These are phyloP conservation scores for Artibeus lituratus DNA, from an alignment of 2,797 vertebrate genomes.

Conservation along the genomic window DNA sequence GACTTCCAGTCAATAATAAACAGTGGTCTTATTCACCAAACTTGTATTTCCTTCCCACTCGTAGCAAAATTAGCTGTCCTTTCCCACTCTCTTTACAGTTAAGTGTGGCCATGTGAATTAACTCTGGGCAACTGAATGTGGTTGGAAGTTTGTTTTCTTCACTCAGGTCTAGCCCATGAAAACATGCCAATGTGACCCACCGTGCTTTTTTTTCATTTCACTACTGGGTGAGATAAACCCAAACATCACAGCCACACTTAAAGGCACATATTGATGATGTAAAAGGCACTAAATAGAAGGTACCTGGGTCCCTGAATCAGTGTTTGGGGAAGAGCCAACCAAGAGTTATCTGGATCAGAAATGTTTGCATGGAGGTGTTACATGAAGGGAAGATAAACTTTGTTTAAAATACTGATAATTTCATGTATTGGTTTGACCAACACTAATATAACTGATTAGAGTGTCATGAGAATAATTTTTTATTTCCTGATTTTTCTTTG, in stretches of 20 bases:
- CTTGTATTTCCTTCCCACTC: background rate
- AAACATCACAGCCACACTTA: background rate
- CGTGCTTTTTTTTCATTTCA: background rate
- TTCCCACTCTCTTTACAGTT: background rate
- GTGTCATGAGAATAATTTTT: background rate
- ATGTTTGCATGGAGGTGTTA: background rate
- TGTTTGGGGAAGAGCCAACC: background rate
- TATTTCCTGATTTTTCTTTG: slow-evolving; percentile 60
- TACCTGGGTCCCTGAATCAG: background rate
- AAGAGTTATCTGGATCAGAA: background rate
- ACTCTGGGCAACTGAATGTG: background rate
- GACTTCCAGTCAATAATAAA: too few relatives aligned
- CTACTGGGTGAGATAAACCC: background rate
- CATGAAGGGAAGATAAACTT: background rate
- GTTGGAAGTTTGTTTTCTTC: background rate
- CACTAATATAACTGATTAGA: background rate
- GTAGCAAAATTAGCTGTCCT: background rate
- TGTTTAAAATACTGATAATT: background rate
- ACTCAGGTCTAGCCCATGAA: background rate
- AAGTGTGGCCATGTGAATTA: background rate
- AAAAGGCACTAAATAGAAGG: background rate
- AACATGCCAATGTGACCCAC: background rate
- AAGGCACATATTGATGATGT: background rate
- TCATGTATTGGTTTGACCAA: background rate
- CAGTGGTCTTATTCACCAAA: background rate